Conservation (phyloP, 2,888 invertebrate species). For the Griposia aprilina region DNA sequence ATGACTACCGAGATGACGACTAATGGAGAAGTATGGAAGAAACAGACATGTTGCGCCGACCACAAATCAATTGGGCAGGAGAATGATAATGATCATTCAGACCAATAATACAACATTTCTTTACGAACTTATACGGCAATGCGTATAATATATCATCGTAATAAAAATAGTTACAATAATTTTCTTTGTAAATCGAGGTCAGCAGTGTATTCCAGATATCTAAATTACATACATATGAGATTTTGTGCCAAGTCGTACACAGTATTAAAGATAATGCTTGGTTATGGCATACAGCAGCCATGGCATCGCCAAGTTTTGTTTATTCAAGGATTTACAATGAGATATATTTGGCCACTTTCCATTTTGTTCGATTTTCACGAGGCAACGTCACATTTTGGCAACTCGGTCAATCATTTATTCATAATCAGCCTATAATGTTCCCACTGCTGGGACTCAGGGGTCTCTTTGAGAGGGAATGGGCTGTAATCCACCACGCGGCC, state of each 20-base stretch:
- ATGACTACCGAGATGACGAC: too few species aligned
- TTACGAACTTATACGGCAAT: conserved; percentile 38
- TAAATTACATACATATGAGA: conserved; percentile 42
- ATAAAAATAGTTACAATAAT: conserved; percentile 49
- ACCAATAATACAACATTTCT: neutral
- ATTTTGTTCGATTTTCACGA: conserved; percentile 61
- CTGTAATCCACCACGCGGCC: too few species aligned
- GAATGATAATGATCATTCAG: neutral
- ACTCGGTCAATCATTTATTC: conserved; percentile 55
- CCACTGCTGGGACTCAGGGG: too few species aligned
- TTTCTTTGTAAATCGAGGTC: conserved; percentile 52
- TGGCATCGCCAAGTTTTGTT: conserved; percentile 63
- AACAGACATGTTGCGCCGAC: too few species aligned
- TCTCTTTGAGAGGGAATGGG: too few species aligned
- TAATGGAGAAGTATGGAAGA: too few species aligned
- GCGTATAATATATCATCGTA: conserved; percentile 47
- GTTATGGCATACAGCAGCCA: conserved; percentile 58
- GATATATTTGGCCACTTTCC: conserved; percentile 77
- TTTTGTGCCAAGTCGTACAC: conserved; percentile 65
- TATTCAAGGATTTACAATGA: conserved; percentile 65
- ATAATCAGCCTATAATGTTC: too few species aligned
- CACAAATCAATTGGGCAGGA: too few species aligned
- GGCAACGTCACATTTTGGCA: conserved; percentile 49
- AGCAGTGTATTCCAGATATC: conserved; percentile 34
- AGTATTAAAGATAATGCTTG: conserved; percentile 55